phyloP scores from a whole-genome alignment of 2,888 invertebrate species.

The Nomada lathburiana region DNA sequence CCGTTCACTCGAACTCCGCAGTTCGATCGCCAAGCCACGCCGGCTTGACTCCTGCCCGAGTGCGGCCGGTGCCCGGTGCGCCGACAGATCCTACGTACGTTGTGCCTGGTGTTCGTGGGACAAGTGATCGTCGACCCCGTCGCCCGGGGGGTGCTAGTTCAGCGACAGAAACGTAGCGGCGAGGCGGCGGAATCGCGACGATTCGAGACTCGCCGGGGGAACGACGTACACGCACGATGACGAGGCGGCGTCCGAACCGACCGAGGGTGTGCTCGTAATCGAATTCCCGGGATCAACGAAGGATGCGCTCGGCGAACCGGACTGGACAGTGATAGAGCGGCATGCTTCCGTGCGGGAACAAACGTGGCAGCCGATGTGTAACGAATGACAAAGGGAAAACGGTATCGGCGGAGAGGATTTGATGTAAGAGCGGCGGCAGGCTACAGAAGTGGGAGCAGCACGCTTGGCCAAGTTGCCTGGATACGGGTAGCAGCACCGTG shows the following conservation, averaged over 20 bases:
- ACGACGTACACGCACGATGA: background rate
- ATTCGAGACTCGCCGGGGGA: background rate
- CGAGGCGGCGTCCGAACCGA: slow-evolving; percentile 1
- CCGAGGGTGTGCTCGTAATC: background rate
- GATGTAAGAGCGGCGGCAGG: slow-evolving; percentile 41
- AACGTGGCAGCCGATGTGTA: slow-evolving; percentile 10
- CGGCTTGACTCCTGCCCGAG: slow-evolving; percentile 25
- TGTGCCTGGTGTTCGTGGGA: background rate
- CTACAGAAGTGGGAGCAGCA: slow-evolving; percentile 63
- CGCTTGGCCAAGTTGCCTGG: slow-evolving; percentile 72
- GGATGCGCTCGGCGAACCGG: slow-evolving; percentile 32
- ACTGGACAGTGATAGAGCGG: slow-evolving; percentile 7
- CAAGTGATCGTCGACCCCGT: background rate
- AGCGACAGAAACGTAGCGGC: background rate
- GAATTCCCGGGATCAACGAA: background rate
- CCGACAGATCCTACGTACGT: slow-evolving; percentile 7
- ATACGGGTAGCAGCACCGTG: slow-evolving; percentile 71
- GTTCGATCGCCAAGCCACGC: slow-evolving; percentile 2
- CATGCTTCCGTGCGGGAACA: slow-evolving; percentile 38
- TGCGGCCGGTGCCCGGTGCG: slow-evolving; percentile 37
- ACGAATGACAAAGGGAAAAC: slow-evolving; percentile 31
- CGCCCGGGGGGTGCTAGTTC: too few relatives aligned
- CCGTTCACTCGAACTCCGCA: slow-evolving; percentile 13
- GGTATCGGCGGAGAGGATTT: slow-evolving; percentile 27
- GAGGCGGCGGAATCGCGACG: background rate